Evolutionary conservation across 1,140 invertebrate genomes (phyloP), one percentile per base, ranked within the genome.

Genomic region (Listronotus oregonensis): DNA sequence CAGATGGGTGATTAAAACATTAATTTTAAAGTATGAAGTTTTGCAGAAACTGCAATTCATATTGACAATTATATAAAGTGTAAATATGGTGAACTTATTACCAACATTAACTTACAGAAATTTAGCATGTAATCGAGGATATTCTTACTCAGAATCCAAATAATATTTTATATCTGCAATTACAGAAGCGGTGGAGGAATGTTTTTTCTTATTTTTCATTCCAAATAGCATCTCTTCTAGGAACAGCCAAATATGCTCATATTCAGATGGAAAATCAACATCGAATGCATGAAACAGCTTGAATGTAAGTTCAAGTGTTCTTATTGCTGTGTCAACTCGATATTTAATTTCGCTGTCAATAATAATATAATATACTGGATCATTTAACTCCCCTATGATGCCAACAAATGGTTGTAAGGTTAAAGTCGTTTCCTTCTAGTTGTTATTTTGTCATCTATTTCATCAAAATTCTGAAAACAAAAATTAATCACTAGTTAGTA

Each of bases 251-350:
- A 46, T 46, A n/a, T 46, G 43, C 18, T 46, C 43, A 10, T 0
- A 46, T 4, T 46, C 43, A 15, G 43, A n/a, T 46, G 43, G 43
- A n/a, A 15, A 46, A 15, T 46, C 43, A 15, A 46, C 18, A 46
- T 46, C 43, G 6, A 46, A n/a, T 8, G 43, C 43, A 46, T 46
- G 43, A n/a, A 10, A 46, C 43, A 46, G 18, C 12, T 46, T 46
- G 12, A 46, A 46, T 18, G 14, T 27, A 27, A 27, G 21, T 27
- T 27, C 21, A 27, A 27, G 21, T 27, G 21, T 27, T 27, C 21
- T 27, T 27, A 27, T 27, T 27, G 21, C 21, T 27, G 21, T 27
- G 21, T 27, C 21, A 27, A 27, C 21, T 27, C 21, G 21, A 27
- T 27, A 27, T 27, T 27, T 27, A 27, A 27, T 27, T 27, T 27